Evolutionary conservation across 2,113 vertebrate species (phyloP).

Genomic region (Rissa tridactyla): DNA sequence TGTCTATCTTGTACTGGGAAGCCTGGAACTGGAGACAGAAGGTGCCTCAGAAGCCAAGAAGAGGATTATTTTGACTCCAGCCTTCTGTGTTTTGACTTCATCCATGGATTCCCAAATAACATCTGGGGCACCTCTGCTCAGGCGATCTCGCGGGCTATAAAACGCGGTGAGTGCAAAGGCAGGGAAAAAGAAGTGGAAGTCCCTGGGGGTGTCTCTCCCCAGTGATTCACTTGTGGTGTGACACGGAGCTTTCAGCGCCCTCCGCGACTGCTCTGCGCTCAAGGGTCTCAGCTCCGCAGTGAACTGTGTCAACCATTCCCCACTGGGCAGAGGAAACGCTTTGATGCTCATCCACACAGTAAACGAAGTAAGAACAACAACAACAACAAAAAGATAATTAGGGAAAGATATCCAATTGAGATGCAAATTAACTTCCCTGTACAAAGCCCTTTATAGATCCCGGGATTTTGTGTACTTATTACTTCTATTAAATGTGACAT

Average conservation of each 20-base stretch:
- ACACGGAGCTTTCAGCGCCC: not conserved
- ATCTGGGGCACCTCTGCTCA: not conserved
- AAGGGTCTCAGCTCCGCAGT: not conserved
- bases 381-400: conserved; percentile 5
- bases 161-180: not conserved
- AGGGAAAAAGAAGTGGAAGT: not conserved
- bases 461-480: conserved; percentile 30
- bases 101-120: not conserved
- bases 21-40: not conserved
- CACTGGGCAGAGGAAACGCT: not conserved
- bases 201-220: not conserved
- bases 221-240: not conserved
- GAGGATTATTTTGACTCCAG: not conserved
- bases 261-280: not conserved
- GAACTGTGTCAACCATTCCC: not conserved
- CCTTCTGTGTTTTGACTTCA: not conserved
- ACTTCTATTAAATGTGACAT: conserved; percentile 36
- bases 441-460: conserved; percentile 10
- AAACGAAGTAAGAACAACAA: conserved; percentile 2
- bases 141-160: not conserved
- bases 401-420: not conserved
- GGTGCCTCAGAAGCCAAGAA: not conserved
- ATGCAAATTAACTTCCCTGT: conserved; percentile 20
- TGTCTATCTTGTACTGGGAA: not conserved
- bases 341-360: not conserved